Evolutionary conservation across 2,797 vertebrate species (phyloP), one percentile per base, ranked within the genome.

Genomic region (Brachymystax lenok): DNA sequence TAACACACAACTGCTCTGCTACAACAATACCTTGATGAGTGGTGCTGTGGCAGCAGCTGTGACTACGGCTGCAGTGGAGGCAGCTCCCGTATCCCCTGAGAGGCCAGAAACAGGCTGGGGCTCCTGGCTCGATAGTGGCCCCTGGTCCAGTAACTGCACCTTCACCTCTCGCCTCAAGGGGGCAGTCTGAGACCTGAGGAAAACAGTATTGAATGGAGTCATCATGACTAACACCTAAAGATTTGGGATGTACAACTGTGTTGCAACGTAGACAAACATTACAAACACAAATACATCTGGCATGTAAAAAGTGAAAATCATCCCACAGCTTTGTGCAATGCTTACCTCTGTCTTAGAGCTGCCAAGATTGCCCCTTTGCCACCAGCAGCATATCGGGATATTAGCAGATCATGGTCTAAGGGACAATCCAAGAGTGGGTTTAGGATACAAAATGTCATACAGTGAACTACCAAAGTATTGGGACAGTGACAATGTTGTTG

Each of bases 1-100:
- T 3, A 63, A 68, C 66, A 69, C 2, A 46, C n/a, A n/a, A 69
- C 19, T 69, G n/a, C 2, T 46, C 35, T 21, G 21, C 24, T 56
- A 2, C 19, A 7, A 5, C 17, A 78, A 72, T 83, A 96, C 96
- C 94, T 95, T 94, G 59, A 97, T 85, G 14, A 96, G 90, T 0
- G 95, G 96, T 56, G 93, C 95, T 24, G 95, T 90, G 0, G 95
- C 91, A 3, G 95, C 94, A 46, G 95, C 94, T 27, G 95, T 93
- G 5, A 94, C 94, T 50, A 94, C 93, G 4, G 95, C 93, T 0
- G 94, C 88, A 0, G 93, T 82, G 40, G 89, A 69, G 72, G 91
- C 93, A 35, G 94, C 88, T 64, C 93, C 74, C 74, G 72, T 79
- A 24, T 76, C 74, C 30, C 52, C 73, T 52, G 24, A 24, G 30